Evolutionary conservation across 2,888 invertebrate genomes (phyloP), one percentile per base, ranked within the genome.

Genomic region (Sericinus montela): DNA sequence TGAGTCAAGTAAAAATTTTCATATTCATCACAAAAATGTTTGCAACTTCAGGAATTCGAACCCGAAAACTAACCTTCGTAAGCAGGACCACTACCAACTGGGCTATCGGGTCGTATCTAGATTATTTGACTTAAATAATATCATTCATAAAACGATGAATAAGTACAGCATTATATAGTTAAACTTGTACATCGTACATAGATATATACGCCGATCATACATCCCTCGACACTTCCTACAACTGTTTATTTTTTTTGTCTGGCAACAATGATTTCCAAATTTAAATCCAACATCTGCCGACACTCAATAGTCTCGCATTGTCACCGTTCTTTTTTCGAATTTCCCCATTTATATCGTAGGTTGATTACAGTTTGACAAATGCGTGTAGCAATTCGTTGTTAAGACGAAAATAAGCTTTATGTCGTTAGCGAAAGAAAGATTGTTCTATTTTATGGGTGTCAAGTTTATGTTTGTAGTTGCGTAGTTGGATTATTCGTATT

Each of bases 281-380:
- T 75, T 67, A 68, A 75, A 74, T 69, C 67, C 59, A 60, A 75
- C 83, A 84, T 82, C 84, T 84, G 84, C 75, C 77, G 77, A 75
- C 74, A 74, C 75, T 77, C 70, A 75, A 82, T 77, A 78, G 72
- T 62, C 59, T 58, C 55, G 69, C 70, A 75, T 77, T 75, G 80
- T 80, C 65, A 60, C 63, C 60, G 60, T 45, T 59, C 62, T 59
- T 70, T 69, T 69, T 67, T 67, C 54, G 58, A 66, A 62, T 62
- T 60, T 60, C 57, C 60, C 59, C 62, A 63, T 62, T 57, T 56
- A 61, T 41, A 50, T 49, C 34, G 49, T 37, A 42, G 45, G 45
- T 36, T 25, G 50, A 50, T 50, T 41, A 41, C 41, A 30, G n/a
- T 9, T 15, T 23, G 29, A 23, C 3, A 6, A 28, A 4, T 28